Evolutionary conservation across 1,140 invertebrate species (phyloP).

Genomic region (Parasteatoda tepidariorum): DNA sequence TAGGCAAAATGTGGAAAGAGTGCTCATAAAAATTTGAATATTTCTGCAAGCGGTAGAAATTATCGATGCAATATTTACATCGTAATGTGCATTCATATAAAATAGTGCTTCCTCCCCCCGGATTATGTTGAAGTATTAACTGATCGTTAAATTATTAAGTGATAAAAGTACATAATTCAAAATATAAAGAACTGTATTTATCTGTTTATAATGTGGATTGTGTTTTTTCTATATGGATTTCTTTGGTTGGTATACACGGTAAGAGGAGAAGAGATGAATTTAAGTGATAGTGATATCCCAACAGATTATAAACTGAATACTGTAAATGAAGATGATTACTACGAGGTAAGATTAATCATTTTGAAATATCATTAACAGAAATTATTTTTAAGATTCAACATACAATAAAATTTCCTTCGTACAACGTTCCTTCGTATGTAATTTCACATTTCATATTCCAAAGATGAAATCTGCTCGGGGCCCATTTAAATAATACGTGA

Average conservation of each 20-base stretch:
- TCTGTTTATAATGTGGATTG: conserved; percentile 33
- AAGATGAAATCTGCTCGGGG: too few species aligned
- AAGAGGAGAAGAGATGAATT: background rate
- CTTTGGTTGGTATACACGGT: conserved; percentile 1
- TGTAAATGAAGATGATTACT: conserved; percentile 27
- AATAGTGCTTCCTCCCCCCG: background rate
- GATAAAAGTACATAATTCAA: background rate
- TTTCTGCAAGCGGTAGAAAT: background rate
- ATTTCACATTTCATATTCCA: too few species aligned
- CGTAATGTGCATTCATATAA: background rate
- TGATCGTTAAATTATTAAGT: background rate
- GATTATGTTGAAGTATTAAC: background rate
- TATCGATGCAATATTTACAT: background rate
- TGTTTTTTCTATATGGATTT: conserved; percentile 5
- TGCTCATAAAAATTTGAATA: too few species aligned
- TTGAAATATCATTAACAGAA: too few species aligned
- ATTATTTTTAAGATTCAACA: too few species aligned
- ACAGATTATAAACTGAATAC: conserved; percentile 40
- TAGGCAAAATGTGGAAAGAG: background rate
- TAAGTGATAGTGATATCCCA: background rate
- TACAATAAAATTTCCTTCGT: too few species aligned
- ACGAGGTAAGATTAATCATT: too few species aligned
- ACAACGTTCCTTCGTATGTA: too few species aligned
- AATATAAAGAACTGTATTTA: too few species aligned
- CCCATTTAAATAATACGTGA: too few species aligned